Evolutionary conservation across 2,113 vertebrate genomes (phyloP).

Genomic region (Zapornia atra): DNA sequence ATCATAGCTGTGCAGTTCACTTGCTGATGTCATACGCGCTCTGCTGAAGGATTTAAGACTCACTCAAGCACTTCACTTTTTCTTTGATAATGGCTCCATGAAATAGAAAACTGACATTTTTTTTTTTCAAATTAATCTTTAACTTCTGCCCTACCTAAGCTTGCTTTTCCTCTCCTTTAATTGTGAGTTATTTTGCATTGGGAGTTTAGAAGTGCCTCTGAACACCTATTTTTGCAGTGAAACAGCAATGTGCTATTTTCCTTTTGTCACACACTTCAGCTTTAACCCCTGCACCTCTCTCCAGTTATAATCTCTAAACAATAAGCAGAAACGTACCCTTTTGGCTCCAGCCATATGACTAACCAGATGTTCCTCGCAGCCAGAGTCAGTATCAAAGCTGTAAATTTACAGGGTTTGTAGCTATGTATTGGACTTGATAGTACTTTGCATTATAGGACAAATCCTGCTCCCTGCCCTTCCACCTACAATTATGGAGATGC

Average conservation of each 20-base stretch:
- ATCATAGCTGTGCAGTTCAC: constrained; percentile 17
- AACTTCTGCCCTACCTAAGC: constrained; percentile 6
- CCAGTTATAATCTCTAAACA: background rate
- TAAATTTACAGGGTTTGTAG: background rate
- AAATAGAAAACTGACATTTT: background rate
- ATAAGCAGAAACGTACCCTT: background rate
- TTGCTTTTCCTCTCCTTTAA: background rate
- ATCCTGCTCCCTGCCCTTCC: background rate
- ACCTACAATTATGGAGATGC: background rate
- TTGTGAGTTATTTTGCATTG: background rate
- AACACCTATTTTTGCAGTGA: background rate
- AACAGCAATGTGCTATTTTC: background rate
- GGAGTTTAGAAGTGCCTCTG: background rate
- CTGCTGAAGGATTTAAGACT: constrained; percentile 30
- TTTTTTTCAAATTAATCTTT: background rate
- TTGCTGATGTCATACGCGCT: constrained; percentile 38
- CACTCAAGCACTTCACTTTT: constrained; percentile 4
- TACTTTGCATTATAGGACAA: background rate
- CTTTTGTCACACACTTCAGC: background rate
- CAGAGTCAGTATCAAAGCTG: background rate
- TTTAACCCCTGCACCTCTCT: constrained; percentile 44
- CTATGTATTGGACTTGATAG: background rate
- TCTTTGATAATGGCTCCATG: background rate
- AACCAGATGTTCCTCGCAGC: constrained; percentile 15
- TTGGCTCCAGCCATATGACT: background rate